Base-by-base conservation (phyloP, 2,113 vertebrate species). In the Promerops cafer region DNA sequence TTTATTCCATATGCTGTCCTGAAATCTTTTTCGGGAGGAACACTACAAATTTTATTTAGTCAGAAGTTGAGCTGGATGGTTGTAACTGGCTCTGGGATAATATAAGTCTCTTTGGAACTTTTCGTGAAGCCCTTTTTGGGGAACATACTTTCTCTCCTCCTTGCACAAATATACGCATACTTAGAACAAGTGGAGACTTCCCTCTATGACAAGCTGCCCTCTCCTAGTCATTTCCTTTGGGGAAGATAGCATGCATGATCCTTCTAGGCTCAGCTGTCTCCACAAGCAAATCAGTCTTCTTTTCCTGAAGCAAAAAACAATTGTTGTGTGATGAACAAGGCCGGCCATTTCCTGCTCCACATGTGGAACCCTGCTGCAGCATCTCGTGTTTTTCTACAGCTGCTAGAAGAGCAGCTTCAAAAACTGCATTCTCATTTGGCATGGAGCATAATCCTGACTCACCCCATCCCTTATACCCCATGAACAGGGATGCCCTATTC, bases 1-100 rank as follows among this genome's bases (percentile, higher is more conserved):
- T 61, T 70, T 71, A 71, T 39, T 78, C 81, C 60, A 30, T 40
- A 30, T 0, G 1, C 23, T 85, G 45, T 31, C 12, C 5, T 23
- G 6, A 42, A 53, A 74, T 2, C 1, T 26, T 49, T 61, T 17
- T 18, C 0, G 0, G 3, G 11, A 13, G 5, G 4, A 35, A 52
- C 13, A 15, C 2, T 11, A 42, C 19, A 33, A 28, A 20, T 39
- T 56, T 71, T 33, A 39, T 70, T 77, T 22, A 82, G 18, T 19
- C 40, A 37, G 47, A 49, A 65, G 24, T 26, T 52, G 24, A 40
- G 33, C 7, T 59, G 23, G 33, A 28, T 63, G 33, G 5, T 22
- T 91, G 65, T 18, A 74, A 45, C 4, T 53, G 59, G 28, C 28
- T 79, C 35, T 81, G 54, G 17, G 31, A 45, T 45, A 79, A n/a